Percentiles rank a stretch among this genome's conserved stretches.
These are phyloP conservation scores for Euclidia mi DNA, from an alignment of 2,888 invertebrate species.

Conservation along the genomic window DNA sequence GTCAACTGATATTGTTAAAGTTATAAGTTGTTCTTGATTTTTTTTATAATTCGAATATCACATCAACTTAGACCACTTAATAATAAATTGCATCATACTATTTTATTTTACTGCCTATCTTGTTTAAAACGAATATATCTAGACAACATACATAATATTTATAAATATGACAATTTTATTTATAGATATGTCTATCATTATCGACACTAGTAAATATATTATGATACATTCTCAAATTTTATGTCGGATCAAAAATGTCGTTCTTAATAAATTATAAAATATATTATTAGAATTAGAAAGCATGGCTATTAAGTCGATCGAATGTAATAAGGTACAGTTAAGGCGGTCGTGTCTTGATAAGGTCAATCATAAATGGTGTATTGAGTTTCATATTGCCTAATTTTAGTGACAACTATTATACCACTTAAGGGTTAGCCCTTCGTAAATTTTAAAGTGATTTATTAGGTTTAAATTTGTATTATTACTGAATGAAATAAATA, in stretches of 20 bases:
- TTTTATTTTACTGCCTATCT: conserved; percentile 4
- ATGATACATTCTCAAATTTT: conserved; percentile 49
- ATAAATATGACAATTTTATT: conserved; percentile 23
- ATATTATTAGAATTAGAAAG: conserved; percentile 62
- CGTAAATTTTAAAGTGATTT: too few relatives aligned
- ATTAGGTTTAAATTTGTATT: too few relatives aligned
- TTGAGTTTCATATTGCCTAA: conserved; percentile 65
- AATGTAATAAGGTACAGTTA: conserved; percentile 58
- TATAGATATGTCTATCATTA: conserved; percentile 31
- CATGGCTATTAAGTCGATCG: conserved; percentile 58
- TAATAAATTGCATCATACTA: background rate
- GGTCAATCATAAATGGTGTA: conserved; percentile 66
- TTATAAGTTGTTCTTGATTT: too few relatives aligned
- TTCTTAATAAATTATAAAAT: conserved; percentile 56
- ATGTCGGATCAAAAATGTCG: conserved; percentile 53
- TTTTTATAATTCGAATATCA: too few relatives aligned
- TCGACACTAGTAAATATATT: conserved; percentile 42
- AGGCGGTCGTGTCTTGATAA: conserved; percentile 60
- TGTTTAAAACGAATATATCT: conserved; percentile 16
- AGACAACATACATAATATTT: conserved; percentile 19
- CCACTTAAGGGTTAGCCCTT: conserved; percentile 35
- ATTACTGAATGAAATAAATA: too few relatives aligned
- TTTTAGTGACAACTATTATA: conserved; percentile 51
- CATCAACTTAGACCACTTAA: background rate
- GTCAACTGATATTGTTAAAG: too few relatives aligned